Base-by-base conservation (phyloP, 30 jellyfish, hydroid and myxozoan genomes). In the Aurelia coerulea region DNA sequence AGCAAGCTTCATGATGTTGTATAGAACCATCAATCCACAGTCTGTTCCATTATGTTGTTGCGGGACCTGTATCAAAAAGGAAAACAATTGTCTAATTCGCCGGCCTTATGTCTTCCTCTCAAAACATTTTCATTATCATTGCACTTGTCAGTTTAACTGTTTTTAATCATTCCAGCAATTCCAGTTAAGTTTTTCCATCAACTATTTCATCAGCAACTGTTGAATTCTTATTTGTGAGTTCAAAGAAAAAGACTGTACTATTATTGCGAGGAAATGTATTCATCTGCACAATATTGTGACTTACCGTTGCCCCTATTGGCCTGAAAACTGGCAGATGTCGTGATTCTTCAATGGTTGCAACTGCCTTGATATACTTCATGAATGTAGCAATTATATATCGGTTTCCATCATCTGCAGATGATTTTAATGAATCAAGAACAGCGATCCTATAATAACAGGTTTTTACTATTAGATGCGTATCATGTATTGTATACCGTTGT, bases 301-400 rank as follows among this genome's bases (percentile, higher is more conserved):
- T 16, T 60, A 60, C 69, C 69, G 69, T 60, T n/a, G 69, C 69
- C 31, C 69, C 69, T 5, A 60, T 60, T 60, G 69, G 69, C 69
- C 13, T 60, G 29, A 60, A 60, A 60, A 0, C 69, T 60, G 69
- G 69, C 35, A 23, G 11, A 60, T 60, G 1, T 11, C 3, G 9
- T 16, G 35, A 5, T 23, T 11, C 33, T 8, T 23, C 35, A 60
- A 60, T 60, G 5, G 10, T 42, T 60, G 69, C 69, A 60, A 13
- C 69, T 60, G 29, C 69, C 35, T 11, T 60, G 15, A 60, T 60
- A 13, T 42, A 5, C 53, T 6, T 9, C 53, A 42, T 60, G 35
- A 60, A 60, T 10, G 69, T 60, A 5, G 69, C 31, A 0, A 23
- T 60, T 5, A 60, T 60, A 1, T 60, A 32, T 60, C 11, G 31